Evolutionary conservation across 1,140 invertebrate genomes (phyloP).

Genomic region (Leptinotarsa undecemlineata): DNA sequence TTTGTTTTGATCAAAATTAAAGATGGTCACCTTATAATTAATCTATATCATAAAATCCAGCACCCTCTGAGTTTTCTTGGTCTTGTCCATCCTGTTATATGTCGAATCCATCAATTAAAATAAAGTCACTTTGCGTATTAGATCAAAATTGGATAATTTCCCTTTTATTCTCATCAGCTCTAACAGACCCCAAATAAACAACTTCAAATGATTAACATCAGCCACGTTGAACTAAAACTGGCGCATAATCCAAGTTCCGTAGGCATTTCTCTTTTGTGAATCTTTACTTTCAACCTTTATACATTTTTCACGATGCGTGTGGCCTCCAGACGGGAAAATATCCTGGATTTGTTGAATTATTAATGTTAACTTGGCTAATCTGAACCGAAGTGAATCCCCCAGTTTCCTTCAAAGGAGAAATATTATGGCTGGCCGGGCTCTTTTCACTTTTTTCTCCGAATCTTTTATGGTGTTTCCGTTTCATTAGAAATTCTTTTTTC

Average conservation of each 20-base stretch:
- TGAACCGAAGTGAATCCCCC: background rate
- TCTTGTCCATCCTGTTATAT: too few relatives aligned
- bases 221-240: background rate
- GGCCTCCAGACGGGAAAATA: background rate
- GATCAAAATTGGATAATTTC: too few relatives aligned
- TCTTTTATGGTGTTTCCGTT: background rate
- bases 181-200: too few relatives aligned
- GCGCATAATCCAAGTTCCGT: background rate
- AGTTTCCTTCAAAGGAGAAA: conserved; percentile 10
- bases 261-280: conserved; percentile 14
- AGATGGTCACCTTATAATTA: too few relatives aligned
- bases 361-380: conserved; percentile 18
- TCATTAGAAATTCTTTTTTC: background rate
- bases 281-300: conserved; percentile 1
- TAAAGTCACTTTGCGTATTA: too few relatives aligned
- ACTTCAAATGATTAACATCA: too few relatives aligned
- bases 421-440: background rate
- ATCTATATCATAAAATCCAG: too few relatives aligned
- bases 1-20: too few relatives aligned
- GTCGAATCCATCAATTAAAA: too few relatives aligned
- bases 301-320: conserved; percentile 18
- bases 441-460: background rate
- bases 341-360: conserved; percentile 11
- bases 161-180: too few relatives aligned
- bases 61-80: too few relatives aligned